These are phyloP conservation scores for Mesitornis unicolor DNA, from an alignment of 2,113 vertebrate genomes.

Conservation along the genomic window DNA sequence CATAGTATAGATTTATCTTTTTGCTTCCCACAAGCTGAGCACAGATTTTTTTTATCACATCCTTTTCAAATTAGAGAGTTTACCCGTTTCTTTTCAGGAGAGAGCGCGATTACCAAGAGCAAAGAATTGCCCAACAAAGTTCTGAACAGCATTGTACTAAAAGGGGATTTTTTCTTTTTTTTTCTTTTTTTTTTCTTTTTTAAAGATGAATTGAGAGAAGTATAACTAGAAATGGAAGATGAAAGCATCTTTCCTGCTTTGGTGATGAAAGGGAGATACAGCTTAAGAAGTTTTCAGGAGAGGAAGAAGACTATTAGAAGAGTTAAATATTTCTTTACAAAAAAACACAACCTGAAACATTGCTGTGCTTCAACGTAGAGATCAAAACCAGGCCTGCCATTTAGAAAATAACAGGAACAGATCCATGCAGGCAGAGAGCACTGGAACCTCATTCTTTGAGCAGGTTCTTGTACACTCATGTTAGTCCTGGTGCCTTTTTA, in stretches of 20 bases:
- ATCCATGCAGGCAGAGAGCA: background rate
- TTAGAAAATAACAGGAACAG: background rate
- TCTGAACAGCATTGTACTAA: background rate
- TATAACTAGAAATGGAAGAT: background rate
- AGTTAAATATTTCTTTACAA: background rate
- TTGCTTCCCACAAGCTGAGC: background rate
- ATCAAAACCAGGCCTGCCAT: background rate
- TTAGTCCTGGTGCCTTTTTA: background rate
- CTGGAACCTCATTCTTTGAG: background rate
- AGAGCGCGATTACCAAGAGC: background rate
- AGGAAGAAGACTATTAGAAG: background rate
- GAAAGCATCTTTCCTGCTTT: background rate
- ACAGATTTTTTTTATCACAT: background rate
- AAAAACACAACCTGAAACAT: background rate
- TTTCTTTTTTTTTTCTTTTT: background rate
- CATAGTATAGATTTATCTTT: background rate
- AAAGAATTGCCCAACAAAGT: background rate
- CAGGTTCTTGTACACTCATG: background rate
- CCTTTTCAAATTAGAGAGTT: background rate
- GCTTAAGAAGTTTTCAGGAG: background rate
- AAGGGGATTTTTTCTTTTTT: background rate
- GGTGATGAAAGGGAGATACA: conserved; percentile 1
- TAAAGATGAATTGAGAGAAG: background rate
- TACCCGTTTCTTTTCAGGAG: background rate
- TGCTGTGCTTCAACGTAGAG: background rate